Evolutionary conservation across 2,797 vertebrate species (phyloP), one percentile per base, ranked within the genome.

Genomic region (Harpagifer antarcticus): DNA sequence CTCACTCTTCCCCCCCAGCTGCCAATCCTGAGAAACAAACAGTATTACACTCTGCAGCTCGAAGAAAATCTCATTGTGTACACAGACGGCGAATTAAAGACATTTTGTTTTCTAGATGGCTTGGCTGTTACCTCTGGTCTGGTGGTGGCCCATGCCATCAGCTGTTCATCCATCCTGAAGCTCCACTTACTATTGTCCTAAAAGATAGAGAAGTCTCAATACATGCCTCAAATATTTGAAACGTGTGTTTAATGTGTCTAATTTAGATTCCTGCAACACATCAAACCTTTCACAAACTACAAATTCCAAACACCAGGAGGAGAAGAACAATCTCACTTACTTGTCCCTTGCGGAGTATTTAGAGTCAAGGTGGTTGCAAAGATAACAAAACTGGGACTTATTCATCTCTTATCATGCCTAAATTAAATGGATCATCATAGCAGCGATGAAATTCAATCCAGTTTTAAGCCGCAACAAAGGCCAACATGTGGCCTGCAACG

Each of bases 111-210:
- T 48, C 3, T 13, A 27, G 2, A 61, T n/a, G 12, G 11, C 11
- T 53, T 17, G 64, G 19, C 17, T 48, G 45, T 84, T 89, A 96
- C 95, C 94, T 96, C 95, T 17, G 95, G 95, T 89, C 84, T 94
- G 81, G 85, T 89, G 57, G 94, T 95, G 62, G 95, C 95, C 95
- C 95, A 96, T 0, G 94, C 92, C 95, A 96, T 96, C 72, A 96
- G 90, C 81, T 96, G 95, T 76, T 96, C 95, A 79, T 96, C 95
- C 95, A 96, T 96, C 86, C 93, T 93, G 84, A 94, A 95, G 83
- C 91, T 96, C 95, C 95, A 96, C 86, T 95, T 95, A 82, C 93
- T 95, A 59, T 96, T 96, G 79, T 96, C 95, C 95, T 96, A 52
- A 1, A 88, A 88, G 58, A 82, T 7, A 72, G 7, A 71, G 6